A percentile compares a stretch with the other conserved stretches of the same genome.
phyloP scores from a whole-genome alignment of 2,797 vertebrate species.

The Clarias platycephalus region DNA sequence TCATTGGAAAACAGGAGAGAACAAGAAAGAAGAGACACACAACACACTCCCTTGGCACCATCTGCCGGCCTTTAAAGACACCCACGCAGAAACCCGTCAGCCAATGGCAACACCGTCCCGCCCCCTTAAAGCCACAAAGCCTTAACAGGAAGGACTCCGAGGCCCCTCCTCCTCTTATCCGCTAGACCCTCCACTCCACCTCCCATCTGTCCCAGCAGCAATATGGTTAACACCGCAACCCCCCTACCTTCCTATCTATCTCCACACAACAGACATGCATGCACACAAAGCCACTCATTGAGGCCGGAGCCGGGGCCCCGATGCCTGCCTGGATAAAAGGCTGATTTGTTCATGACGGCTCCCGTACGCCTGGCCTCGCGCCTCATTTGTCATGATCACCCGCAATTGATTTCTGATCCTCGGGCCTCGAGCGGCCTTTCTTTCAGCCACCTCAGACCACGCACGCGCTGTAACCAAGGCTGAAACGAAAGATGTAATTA shows the following conservation, averaged over 20 bases:
- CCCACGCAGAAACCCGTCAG: slow-evolving; percentile 75
- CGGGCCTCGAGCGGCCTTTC: slow-evolving; percentile 42
- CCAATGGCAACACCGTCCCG: slow-evolving; percentile 70
- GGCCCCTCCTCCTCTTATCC: slow-evolving; percentile 43
- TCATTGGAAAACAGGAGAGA: slow-evolving; percentile 39
- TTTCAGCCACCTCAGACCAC: neutral
- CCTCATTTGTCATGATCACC: slow-evolving; percentile 79
- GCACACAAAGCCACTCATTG: slow-evolving; percentile 54
- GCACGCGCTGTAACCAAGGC: neutral
- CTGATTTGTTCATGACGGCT: slow-evolving; percentile 78
- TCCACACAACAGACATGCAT: slow-evolving; percentile 65
- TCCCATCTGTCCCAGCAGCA: slow-evolving; percentile 87
- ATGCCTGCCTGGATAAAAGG: slow-evolving; percentile 72
- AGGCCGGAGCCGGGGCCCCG: slow-evolving; percentile 58
- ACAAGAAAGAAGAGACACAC: slow-evolving; percentile 26
- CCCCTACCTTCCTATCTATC: slow-evolving; percentile 64
- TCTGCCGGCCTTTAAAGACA: slow-evolving; percentile 85
- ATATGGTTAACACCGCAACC: slow-evolving; percentile 80
- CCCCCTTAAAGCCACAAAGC: slow-evolving; percentile 75
- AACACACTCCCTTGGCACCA: slow-evolving; percentile 72
- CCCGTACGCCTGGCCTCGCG: slow-evolving; percentile 54
- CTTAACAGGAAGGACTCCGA: slow-evolving; percentile 53
- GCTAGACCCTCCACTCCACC: slow-evolving; percentile 65
- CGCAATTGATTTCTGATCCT: slow-evolving; percentile 77
- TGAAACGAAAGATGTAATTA: slow-evolving; percentile 18